phyloP scores from a whole-genome alignment of 2,113 vertebrate species.

The Aphyosemion australe region DNA sequence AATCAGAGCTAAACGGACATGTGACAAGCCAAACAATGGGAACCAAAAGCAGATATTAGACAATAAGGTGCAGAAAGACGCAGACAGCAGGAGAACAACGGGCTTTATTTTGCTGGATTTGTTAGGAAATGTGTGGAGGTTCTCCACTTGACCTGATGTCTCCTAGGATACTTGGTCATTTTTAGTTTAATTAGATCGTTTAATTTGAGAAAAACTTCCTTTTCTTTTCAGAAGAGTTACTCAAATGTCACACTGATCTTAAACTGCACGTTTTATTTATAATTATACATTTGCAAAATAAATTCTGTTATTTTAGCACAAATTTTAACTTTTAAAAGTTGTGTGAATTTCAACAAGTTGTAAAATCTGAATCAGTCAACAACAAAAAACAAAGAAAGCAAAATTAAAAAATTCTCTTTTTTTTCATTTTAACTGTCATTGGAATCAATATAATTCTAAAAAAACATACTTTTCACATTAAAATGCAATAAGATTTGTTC shows the following conservation, averaged over 20 bases:
- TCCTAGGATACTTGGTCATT: conserved; percentile 36
- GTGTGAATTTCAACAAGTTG: background rate
- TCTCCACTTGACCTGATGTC: conserved; percentile 26
- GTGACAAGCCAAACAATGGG: conserved; percentile 61
- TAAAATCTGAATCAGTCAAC: too few species aligned
- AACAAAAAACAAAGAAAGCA: too few species aligned
- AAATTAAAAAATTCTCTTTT: too few species aligned
- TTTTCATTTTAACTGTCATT: too few species aligned
- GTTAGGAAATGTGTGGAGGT: conserved; percentile 34
- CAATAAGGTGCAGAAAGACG: conserved; percentile 50
- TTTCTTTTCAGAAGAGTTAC: too few species aligned
- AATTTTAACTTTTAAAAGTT: too few species aligned
- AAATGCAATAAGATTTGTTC: background rate
- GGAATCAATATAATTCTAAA: too few species aligned
- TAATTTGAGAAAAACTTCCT: conserved; percentile 2
- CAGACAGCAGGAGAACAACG: conserved; percentile 51
- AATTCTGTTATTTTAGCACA: too few species aligned
- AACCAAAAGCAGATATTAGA: conserved; percentile 52
- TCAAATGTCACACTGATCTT: too few species aligned
- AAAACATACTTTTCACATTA: background rate
- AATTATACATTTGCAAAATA: too few species aligned
- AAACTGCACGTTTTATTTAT: too few species aligned
- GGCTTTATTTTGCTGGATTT: conserved; percentile 44
- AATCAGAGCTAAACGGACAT: conserved; percentile 56
- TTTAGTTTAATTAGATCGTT: conserved; percentile 3